A percentile compares a stretch with the other conserved stretches of the same genome.
Evolutionary conservation across 2,797 vertebrate species (phyloP).

Genomic region (Chloroceryle inda): DNA sequence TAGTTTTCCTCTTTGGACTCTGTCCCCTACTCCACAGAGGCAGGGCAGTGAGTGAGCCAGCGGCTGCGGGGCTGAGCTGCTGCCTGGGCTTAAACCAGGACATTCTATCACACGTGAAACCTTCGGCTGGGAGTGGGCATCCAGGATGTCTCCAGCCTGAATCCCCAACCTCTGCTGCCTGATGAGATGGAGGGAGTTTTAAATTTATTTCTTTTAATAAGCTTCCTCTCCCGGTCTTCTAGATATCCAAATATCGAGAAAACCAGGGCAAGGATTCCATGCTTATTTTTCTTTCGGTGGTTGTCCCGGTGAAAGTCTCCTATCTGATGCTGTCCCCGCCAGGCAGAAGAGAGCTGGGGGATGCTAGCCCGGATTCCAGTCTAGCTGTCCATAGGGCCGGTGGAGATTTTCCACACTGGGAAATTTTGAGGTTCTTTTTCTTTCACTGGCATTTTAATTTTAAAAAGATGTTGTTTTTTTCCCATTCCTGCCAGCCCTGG

Average conservation of each 20-base stretch:
- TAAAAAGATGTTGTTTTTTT: not conserved
- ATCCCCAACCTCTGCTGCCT: not conserved
- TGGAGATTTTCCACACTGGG: not conserved
- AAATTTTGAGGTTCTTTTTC: not conserved
- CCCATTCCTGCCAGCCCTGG: not conserved
- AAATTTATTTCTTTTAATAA: not conserved
- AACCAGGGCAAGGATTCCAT: not conserved
- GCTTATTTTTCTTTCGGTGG: not conserved
- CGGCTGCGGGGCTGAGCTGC: not conserved
- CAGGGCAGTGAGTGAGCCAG: rapidly evolving
- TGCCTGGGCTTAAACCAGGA: rapidly evolving
- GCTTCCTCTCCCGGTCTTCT: not conserved
- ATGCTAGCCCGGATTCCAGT: rapidly evolving
- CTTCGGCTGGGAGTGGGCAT: not conserved
- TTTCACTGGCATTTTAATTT: not conserved
- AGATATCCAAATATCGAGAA: not conserved
- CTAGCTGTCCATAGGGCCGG: not conserved
- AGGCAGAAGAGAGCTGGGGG: not conserved
- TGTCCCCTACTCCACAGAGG: not conserved
- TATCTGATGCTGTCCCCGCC: not conserved
- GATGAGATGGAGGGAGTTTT: not conserved
- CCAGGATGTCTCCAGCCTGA: not conserved
- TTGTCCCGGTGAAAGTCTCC: not conserved
- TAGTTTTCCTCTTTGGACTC: not conserved
- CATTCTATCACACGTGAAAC: not conserved